Evolutionary conservation across 2,888 invertebrate species (phyloP).

Genomic region (Cantharis lateralis): DNA sequence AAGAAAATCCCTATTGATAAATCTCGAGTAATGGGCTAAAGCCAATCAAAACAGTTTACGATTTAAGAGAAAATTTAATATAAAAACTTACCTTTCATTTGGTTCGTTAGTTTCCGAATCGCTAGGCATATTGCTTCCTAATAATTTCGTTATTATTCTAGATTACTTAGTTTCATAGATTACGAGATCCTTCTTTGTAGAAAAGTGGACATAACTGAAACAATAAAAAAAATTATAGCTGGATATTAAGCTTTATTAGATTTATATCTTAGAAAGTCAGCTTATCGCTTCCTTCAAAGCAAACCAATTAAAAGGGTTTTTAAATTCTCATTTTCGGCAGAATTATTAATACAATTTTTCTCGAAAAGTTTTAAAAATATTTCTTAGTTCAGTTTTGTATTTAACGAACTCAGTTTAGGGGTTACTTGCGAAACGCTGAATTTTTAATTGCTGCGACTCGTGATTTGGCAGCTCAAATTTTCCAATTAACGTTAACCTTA

Average conservation of each 20-base stretch:
- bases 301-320: neutral
- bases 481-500: neutral
- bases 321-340: neutral
- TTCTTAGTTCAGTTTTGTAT: neutral
- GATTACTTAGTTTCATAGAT: neutral
- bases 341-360: neutral
- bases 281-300: neutral
- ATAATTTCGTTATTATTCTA: slow-evolving; percentile 3
- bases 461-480: neutral
- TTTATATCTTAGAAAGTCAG: neutral
- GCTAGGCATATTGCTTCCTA: slow-evolving; percentile 24
- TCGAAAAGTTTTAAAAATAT: neutral
- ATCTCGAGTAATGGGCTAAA: neutral
- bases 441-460: neutral
- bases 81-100: slow-evolving; percentile 28
- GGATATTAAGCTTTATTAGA: neutral
- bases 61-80: slow-evolving; percentile 1
- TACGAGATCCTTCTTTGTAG: neutral
- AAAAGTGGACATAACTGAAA: neutral
- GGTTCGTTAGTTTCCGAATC: slow-evolving; percentile 31
- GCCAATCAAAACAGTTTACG: neutral
- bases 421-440: neutral
- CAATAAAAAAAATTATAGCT: neutral
- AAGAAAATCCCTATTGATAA: neutral
- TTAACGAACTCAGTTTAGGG: neutral